Percentiles rank a stretch among this genome's conserved stretches.
Conservation (phyloP, 2,888 invertebrate species). For the Drosophila anceps region DNA sequence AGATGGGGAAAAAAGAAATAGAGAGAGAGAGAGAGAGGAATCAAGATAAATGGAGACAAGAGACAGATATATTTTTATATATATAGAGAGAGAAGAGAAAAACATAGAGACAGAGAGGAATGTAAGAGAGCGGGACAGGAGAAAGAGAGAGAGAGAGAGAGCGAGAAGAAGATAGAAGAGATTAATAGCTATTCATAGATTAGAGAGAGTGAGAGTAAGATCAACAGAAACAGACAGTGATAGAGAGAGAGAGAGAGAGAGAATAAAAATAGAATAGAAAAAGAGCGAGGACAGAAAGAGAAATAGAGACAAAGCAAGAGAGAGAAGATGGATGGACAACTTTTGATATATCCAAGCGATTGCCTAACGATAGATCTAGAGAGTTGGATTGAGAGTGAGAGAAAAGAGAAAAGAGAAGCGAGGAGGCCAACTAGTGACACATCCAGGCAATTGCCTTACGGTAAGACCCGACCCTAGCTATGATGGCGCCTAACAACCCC, state of each 20-base stretch:
- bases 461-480: background rate
- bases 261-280: too few species aligned
- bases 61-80: too few species aligned
- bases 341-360: too few species aligned
- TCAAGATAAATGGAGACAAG: too few species aligned
- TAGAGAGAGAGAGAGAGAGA: background rate
- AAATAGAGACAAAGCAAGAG: background rate
- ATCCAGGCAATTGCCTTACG: background rate
- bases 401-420: too few species aligned
- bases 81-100: too few species aligned
- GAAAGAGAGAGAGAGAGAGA: background rate
- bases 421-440: too few species aligned
- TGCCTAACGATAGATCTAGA: background rate
- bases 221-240: too few species aligned
- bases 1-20: background rate
- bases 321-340: background rate
- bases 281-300: too few species aligned
- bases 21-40: background rate
- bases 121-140: too few species aligned
- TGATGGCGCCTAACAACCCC: too few species aligned
- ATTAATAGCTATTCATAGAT: background rate
- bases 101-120: too few species aligned
- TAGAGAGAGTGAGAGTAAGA: background rate
- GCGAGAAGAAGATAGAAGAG: background rate
- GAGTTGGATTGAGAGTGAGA: background rate